These are phyloP conservation scores for Euproctis similis DNA, from an alignment of 2,888 invertebrate genomes.

Conservation along the genomic window DNA sequence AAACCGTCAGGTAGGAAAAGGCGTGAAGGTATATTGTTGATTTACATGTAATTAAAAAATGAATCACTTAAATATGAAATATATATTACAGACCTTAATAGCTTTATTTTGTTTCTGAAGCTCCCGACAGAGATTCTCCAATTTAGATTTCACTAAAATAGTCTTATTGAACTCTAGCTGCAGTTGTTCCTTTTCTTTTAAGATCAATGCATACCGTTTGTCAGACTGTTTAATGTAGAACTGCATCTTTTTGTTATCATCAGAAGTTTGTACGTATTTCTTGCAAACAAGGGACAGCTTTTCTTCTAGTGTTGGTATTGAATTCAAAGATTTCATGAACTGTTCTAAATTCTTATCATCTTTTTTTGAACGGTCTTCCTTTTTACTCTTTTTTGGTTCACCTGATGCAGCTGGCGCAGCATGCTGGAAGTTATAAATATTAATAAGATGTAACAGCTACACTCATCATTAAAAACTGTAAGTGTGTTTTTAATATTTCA, in stretches of 20 bases:
- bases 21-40: too few relatives aligned
- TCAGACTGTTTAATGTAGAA: conserved; percentile 77
- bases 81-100: conserved; percentile 78
- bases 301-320: conserved; percentile 78
- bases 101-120: conserved; percentile 94
- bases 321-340: conserved; percentile 78
- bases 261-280: conserved; percentile 85
- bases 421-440: too few relatives aligned
- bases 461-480: too few relatives aligned
- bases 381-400: conserved; percentile 51
- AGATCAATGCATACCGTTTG: conserved; percentile 73
- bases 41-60: too few relatives aligned
- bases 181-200: conserved; percentile 87
- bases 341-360: conserved; percentile 80
- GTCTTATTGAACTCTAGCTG: conserved; percentile 90
- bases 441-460: too few relatives aligned
- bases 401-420: conserved; percentile 30
- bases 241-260: conserved; percentile 80
- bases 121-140: conserved; percentile 94
- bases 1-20: too few relatives aligned
- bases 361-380: conserved; percentile 55
- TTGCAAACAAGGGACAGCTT: conserved; percentile 82
- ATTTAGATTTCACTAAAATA: conserved; percentile 85
- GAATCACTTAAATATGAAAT: too few relatives aligned
- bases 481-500: too few relatives aligned